These are phyloP conservation scores for Diogma glabrata DNA, from an alignment of 2,888 invertebrate species.

Conservation along the genomic window DNA sequence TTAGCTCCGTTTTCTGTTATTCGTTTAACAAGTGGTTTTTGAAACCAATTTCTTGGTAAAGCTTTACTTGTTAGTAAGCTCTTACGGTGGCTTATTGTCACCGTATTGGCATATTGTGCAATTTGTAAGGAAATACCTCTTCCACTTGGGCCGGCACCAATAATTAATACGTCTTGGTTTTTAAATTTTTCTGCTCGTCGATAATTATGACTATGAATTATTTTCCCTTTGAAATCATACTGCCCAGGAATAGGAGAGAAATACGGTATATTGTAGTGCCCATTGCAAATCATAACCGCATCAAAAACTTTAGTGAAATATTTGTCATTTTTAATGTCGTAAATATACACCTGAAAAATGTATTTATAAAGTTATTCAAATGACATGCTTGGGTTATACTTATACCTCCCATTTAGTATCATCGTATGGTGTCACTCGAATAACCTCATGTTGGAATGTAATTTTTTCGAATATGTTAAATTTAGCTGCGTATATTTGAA, in stretches of 20 bases:
- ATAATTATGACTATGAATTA: slow-evolving; percentile 68
- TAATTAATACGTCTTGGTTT: slow-evolving; percentile 56
- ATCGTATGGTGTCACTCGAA: slow-evolving; percentile 21
- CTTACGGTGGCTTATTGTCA: slow-evolving; percentile 51
- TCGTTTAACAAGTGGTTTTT: slow-evolving; percentile 49
- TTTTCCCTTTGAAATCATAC: slow-evolving; percentile 44
- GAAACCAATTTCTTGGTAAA: slow-evolving; percentile 53
- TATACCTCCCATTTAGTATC: slow-evolving; percentile 8
- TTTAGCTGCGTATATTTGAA: slow-evolving; percentile 53
- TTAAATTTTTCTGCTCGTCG: slow-evolving; percentile 52
- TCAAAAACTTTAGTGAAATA: slow-evolving; percentile 49
- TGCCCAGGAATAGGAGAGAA: slow-evolving; percentile 55
- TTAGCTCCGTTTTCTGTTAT: slow-evolving; percentile 41
- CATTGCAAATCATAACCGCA: slow-evolving; percentile 67
- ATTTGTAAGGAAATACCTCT: slow-evolving; percentile 62
- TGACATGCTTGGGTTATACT: too few species aligned
- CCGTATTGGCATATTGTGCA: slow-evolving; percentile 45
- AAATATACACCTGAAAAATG: too few species aligned
- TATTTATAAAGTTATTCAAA: too few species aligned
- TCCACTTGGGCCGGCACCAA: slow-evolving; percentile 83
- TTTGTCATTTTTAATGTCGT: slow-evolving; percentile 30
- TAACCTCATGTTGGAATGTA: slow-evolving; percentile 21
- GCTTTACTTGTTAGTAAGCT: slow-evolving; percentile 44
- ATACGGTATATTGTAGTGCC: slow-evolving; percentile 65
- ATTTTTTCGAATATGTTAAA: slow-evolving; percentile 49